These are phyloP conservation scores for Sycophila sp. DNA, from an alignment of 1,140 invertebrate species.

Conservation along the genomic window DNA sequence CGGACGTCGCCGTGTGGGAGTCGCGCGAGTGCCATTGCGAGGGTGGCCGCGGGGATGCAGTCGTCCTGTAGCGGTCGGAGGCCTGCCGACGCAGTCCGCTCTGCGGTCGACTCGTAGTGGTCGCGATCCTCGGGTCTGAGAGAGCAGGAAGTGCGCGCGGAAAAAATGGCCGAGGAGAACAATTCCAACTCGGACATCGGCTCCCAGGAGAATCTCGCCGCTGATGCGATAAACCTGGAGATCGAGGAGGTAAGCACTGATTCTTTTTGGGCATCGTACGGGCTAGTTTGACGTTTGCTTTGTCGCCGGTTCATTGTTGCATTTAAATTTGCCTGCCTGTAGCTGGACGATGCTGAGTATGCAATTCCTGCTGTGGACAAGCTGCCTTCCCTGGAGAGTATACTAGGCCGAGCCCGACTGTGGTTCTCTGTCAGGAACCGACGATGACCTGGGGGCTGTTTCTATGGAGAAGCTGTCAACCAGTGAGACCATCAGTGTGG, in stretches of 20 bases:
- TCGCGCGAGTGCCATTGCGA: too few relatives aligned
- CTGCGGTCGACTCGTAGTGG: too few relatives aligned
- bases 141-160: too few relatives aligned
- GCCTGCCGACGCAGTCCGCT: too few relatives aligned
- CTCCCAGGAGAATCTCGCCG: slow-evolving; percentile 72
- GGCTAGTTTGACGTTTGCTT: too few relatives aligned
- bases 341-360: slow-evolving; percentile 86
- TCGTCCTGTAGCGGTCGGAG: too few relatives aligned
- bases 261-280: neutral
- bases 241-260: slow-evolving; percentile 77
- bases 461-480: slow-evolving; percentile 55
- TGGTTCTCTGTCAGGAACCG: slow-evolving; percentile 70
- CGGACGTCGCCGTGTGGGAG: too few relatives aligned
- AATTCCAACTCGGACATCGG: slow-evolving; percentile 73
- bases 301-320: neutral
- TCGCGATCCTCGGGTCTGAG: too few relatives aligned
- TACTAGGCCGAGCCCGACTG: slow-evolving; percentile 81
- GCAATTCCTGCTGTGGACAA: slow-evolving; percentile 81
- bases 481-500: slow-evolving; percentile 60
- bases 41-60: too few relatives aligned
- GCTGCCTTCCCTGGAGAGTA: slow-evolving; percentile 85
- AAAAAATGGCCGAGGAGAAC: slow-evolving; percentile 66
- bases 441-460: slow-evolving; percentile 63
- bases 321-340: slow-evolving; percentile 39
- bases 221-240: slow-evolving; percentile 70